Evolutionary conservation across 2,888 invertebrate genomes (phyloP).

Genomic region (Liposcelis brunnea): DNA sequence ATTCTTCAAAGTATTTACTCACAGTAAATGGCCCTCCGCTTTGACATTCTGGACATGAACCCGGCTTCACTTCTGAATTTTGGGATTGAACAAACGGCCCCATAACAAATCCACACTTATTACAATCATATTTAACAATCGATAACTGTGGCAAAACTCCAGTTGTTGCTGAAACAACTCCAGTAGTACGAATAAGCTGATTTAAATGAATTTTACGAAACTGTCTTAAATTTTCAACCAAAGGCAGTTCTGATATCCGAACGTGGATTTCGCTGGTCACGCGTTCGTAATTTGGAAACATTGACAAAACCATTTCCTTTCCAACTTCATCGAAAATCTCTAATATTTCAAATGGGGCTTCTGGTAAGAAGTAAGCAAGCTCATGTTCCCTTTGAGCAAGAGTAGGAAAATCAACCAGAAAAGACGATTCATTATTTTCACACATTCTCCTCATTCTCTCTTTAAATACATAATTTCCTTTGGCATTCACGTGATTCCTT

Average conservation of each 20-base stretch:
- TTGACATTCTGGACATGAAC: constrained; percentile 96
- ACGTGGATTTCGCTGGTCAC: constrained; percentile 91
- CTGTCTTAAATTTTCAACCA: constrained; percentile 89
- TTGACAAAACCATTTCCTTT: constrained; percentile 78
- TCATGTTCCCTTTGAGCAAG: constrained; percentile 83
- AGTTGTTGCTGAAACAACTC: constrained; percentile 92
- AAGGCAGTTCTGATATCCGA: constrained; percentile 82
- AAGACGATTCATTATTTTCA: constrained; percentile 51
- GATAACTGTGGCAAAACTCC: constrained; percentile 90
- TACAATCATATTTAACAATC: constrained; percentile 93
- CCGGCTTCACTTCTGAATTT: constrained; percentile 84
- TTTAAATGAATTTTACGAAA: constrained; percentile 81
- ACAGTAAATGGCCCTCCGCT: constrained; percentile 86
- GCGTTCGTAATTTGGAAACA: constrained; percentile 90
- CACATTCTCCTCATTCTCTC: constrained; percentile 92
- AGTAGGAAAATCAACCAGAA: constrained; percentile 77
- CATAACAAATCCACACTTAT: constrained; percentile 82
- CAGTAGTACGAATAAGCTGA: constrained; percentile 81
- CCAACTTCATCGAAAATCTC: constrained; percentile 85
- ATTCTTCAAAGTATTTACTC: constrained; percentile 20
- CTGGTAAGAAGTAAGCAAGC: constrained; percentile 90
- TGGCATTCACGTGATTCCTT: constrained; percentile 71
- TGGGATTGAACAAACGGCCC: constrained; percentile 95
- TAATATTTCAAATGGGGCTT: constrained; percentile 94
- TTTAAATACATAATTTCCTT: constrained; percentile 74